Base-by-base conservation (phyloP, 2,888 invertebrate species). In the Dione juno region DNA sequence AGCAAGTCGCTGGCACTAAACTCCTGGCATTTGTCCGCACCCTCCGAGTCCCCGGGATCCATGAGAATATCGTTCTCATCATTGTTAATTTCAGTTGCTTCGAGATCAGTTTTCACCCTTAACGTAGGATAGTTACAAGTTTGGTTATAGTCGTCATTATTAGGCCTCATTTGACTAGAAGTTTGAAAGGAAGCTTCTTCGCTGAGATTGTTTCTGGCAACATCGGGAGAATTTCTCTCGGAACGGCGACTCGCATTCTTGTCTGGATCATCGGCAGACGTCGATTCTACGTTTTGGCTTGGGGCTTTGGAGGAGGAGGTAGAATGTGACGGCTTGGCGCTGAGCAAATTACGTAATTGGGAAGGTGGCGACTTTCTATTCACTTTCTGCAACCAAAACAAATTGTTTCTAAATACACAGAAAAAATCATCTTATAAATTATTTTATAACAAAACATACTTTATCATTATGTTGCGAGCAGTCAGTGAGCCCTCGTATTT, bases 401-500 rank as follows among this genome's bases (percentile, higher is more conserved):
- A 28, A 28, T 28, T 28, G 28, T 28, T 28, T 28, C 28, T 5
- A 28, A 28, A 28, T 28, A 28, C 28, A 28, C 28, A 28, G 5
- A 28, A 28, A 28, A 28, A 28, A 28, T 28, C 28, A 28, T 40
- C 37, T 48, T 48, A 50, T 19, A 19, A 50, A 50, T 16, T 16
- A 16, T 0, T 8, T 16, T 16, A 16, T 8, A 16, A 40, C 6
- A 37, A 19, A 57, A 16, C 19, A n/a, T 87, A 88, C 93, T 89
- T 90, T 94, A 84, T 90, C 93, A 87, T 89, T 94, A 92, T 88
- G 93, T 84, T 93, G 92, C 75, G 94, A 94, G 80, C 94, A 94
- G 85, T 96, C 96, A 53, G 96, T 96, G 84, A 96, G 94, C 76
- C 96, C 96, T 81, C 96, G 94, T 78, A 96, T 96, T 92, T 96